These are phyloP conservation scores for Myotis pilosus DNA, from an alignment of 2,797 vertebrate species.

Conservation along the genomic window DNA sequence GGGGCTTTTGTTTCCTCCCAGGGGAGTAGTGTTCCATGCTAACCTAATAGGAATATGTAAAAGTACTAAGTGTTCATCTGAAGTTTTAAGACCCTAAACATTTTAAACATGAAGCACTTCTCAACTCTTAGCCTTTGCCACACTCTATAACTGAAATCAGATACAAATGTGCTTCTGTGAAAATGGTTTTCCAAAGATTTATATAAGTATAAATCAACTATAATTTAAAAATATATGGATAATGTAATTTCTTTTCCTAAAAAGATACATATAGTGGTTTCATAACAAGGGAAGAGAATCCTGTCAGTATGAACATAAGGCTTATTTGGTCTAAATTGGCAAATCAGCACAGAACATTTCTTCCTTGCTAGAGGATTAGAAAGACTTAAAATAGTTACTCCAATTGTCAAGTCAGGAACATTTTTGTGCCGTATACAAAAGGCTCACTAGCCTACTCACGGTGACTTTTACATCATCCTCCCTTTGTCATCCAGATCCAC, in stretches of 20 bases:
- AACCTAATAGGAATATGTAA: neutral
- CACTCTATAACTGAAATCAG: neutral
- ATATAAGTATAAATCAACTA: neutral
- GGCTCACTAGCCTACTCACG: neutral
- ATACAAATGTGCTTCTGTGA: neutral
- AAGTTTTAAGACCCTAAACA: constrained; percentile 22
- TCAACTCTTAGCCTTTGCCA: neutral
- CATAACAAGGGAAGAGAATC: neutral
- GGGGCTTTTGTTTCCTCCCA: neutral
- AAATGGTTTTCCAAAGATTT: constrained; percentile 32
- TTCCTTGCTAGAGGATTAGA: constrained; percentile 41
- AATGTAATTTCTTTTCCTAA: neutral
- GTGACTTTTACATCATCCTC: neutral
- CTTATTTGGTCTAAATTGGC: constrained; percentile 9
- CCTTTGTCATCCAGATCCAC: constrained; percentile 20
- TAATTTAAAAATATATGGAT: neutral
- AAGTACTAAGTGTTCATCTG: neutral
- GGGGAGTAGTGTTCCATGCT: neutral
- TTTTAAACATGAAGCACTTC: neutral
- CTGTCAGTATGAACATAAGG: neutral
- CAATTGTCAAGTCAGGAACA: constrained; percentile 49
- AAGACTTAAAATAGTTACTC: constrained; percentile 58
- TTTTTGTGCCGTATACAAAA: constrained; percentile 24
- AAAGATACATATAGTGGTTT: neutral
- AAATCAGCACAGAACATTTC: constrained; percentile 31